These are phyloP conservation scores for Sarcophaga bullata DNA, from an alignment of 1,140 invertebrate species.

Conservation along the genomic window DNA sequence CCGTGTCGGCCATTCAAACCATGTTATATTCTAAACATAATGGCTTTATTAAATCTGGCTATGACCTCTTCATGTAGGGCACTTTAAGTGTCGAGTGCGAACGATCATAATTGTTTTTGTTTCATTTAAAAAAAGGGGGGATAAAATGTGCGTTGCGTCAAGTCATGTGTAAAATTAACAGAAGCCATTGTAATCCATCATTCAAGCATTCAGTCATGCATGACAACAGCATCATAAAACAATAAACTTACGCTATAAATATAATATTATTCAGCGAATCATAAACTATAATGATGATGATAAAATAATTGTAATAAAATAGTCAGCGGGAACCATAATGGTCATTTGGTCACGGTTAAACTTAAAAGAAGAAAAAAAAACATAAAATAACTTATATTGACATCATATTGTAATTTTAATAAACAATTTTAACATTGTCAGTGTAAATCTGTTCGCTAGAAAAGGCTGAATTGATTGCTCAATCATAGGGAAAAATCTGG, in stretches of 20 bases:
- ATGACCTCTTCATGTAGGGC: too few relatives aligned
- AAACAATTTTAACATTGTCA: too few relatives aligned
- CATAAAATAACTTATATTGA: too few relatives aligned
- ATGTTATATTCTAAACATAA: too few relatives aligned
- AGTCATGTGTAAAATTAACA: slow-evolving; percentile 1
- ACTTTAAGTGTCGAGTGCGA: too few relatives aligned
- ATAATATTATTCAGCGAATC: not conserved
- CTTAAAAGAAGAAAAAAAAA: too few relatives aligned
- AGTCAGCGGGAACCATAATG: not conserved
- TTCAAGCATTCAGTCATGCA: not conserved
- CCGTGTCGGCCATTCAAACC: too few relatives aligned
- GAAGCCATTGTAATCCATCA: not conserved
- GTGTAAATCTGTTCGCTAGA: too few relatives aligned
- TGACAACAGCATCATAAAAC: not conserved
- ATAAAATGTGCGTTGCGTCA: not conserved
- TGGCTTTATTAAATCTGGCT: too few relatives aligned
- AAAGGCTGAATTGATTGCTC: too few relatives aligned
- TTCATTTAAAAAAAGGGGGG: not conserved
- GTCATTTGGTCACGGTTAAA: not conserved
- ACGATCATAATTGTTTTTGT: not conserved
- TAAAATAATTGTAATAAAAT: not conserved
- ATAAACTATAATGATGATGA: not conserved
- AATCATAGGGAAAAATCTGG: too few relatives aligned
- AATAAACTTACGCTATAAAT: not conserved
- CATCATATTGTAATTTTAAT: too few relatives aligned